phyloP scores from a whole-genome alignment of 2,797 vertebrate species.

The Botia almorhae region DNA sequence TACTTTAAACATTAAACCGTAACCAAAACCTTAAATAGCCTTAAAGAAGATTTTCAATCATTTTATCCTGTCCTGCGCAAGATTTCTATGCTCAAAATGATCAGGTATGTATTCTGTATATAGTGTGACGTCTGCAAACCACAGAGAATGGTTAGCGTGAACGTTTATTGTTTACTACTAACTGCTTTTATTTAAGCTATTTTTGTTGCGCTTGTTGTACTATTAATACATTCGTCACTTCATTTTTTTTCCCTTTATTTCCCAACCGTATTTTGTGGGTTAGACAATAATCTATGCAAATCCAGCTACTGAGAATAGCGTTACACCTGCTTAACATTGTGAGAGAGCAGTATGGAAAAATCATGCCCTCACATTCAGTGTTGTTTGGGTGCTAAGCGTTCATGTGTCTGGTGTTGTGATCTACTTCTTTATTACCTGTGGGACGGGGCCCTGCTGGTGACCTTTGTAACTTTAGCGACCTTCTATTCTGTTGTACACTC shows the following conservation, averaged over 20 bases:
- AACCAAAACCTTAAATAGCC: no score
- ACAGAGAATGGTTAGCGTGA: no score
- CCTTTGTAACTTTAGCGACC: constrained; percentile 35
- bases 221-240: no score
- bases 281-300: background rate
- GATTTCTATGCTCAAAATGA: background rate
- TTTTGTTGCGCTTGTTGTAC: no score
- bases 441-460: background rate
- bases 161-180: no score
- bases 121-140: no score
- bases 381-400: background rate
- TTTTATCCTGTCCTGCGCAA: background rate
- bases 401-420: background rate
- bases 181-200: no score
- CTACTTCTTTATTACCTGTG: background rate
- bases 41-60: no score
- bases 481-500: constrained; percentile 21
- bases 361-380: background rate
- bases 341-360: background rate
- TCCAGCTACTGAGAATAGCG: background rate
- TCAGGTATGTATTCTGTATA: background rate
- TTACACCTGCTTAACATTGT: background rate
- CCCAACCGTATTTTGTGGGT: background rate
- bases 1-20: no score
- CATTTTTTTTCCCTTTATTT: no score